Percentiles rank a stretch among this genome's conserved stretches.
phyloP scores from a whole-genome alignment of 2,888 invertebrate species.

The Microctonus brassicae region DNA sequence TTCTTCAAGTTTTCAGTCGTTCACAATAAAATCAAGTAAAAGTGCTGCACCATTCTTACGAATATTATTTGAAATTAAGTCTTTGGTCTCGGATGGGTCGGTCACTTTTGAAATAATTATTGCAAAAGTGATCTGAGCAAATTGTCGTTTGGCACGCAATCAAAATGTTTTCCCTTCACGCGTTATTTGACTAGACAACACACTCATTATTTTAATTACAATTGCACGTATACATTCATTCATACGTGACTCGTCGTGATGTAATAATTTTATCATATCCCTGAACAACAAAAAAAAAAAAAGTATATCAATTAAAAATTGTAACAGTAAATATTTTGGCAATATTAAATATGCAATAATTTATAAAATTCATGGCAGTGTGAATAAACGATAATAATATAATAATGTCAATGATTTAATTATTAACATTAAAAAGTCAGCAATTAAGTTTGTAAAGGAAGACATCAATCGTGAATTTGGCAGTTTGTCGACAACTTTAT shows the following conservation, averaged over 20 bases:
- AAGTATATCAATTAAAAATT: background rate
- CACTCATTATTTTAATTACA: slow-evolving; percentile 38
- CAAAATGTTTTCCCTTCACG: slow-evolving; percentile 10
- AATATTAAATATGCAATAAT: background rate
- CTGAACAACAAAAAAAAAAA: background rate
- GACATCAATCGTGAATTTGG: slow-evolving; percentile 25
- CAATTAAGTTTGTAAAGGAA: too few relatives aligned
- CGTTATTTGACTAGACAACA: slow-evolving; percentile 22
- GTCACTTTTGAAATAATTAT: slow-evolving; percentile 52
- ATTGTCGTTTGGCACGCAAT: slow-evolving; percentile 64
- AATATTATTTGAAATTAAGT: slow-evolving; percentile 55
- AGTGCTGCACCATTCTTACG: slow-evolving; percentile 35
- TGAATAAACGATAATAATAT: slow-evolving; percentile 11
- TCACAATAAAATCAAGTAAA: background rate
- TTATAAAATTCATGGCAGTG: slow-evolving; percentile 27
- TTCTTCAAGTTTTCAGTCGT: background rate
- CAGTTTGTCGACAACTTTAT: slow-evolving; percentile 18
- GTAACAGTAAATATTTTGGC: background rate
- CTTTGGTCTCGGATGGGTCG: slow-evolving; percentile 67
- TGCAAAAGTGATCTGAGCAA: slow-evolving; percentile 65
- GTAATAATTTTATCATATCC: background rate
- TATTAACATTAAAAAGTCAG: slow-evolving; percentile 4
- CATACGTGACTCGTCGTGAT: background rate
- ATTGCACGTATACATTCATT: slow-evolving; percentile 46
- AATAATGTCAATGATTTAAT: background rate